Base-by-base conservation (phyloP, 1,140 invertebrate species). In the Platorchestia sp. region DNA sequence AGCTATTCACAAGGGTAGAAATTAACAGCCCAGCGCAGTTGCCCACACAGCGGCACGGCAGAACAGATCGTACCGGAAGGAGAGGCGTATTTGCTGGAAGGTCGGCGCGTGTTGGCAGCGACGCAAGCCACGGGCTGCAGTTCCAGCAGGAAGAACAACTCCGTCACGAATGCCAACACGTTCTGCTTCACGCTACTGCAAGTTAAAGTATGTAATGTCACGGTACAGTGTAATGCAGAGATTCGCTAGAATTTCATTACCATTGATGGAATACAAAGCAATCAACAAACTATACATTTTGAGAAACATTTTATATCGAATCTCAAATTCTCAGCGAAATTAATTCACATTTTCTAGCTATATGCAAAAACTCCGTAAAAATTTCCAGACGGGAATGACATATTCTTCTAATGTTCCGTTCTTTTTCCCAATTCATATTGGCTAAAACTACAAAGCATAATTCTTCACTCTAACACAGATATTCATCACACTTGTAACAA, bases 61-160 rank as follows among this genome's bases (percentile, higher is more conserved):
- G 87, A 44, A 10, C 3, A 42, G 43, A 89, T 96, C 96, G 95
- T 95, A 96, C 96, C 96, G 95, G 96, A 96, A 75, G 96, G 96
- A 51, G 96, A 96, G 93, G 95, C 43, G 87, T 95, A 96, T 95
- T 96, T 96, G 43, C 95, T 90, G 44, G 96, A 96, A 10, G 96
- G 96, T 95, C 95, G 95, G 42, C 95, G 96, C n/a, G 95, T 96
- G 59, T 96, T 96, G 1, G 98, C 98, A 96, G 98, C 98, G 89
- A 99, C 98, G 97, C 98, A 99, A 97, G 98, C 98, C 22, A 98
- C 98, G 14, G 99, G 98, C 97, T 99, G 98, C 95, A 99, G 98
- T 97, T 99, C 99, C 97, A 99, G 98, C 96, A 99, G 98, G 97
- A 99, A 99, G 97, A 99, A 99, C 96, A 99, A 98, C 97, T 99